Percentiles rank a stretch among this genome's conserved stretches.
These are phyloP conservation scores for Notiomystis cincta DNA, from an alignment of 2,113 vertebrate genomes.

Conservation along the genomic window DNA sequence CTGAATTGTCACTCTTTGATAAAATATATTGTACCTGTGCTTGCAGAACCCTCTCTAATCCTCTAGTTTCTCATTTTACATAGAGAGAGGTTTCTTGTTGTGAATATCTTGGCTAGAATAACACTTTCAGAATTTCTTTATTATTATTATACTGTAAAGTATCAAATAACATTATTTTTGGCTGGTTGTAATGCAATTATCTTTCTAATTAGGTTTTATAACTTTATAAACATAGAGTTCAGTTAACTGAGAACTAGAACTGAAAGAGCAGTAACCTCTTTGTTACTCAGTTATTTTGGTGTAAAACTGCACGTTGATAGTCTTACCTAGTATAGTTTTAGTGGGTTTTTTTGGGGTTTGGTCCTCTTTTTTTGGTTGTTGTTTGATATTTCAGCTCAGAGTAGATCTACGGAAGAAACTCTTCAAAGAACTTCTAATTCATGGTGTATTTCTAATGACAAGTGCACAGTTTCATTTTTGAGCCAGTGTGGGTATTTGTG, in stretches of 20 bases:
- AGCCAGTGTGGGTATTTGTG: background rate
- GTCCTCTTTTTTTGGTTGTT: background rate
- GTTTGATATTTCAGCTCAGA: background rate
- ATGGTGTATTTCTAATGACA: background rate
- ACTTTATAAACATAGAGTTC: background rate
- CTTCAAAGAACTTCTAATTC: background rate
- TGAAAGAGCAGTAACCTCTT: background rate
- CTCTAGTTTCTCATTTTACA: background rate
- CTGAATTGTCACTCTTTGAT: background rate
- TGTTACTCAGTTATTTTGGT: background rate
- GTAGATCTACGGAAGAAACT: background rate
- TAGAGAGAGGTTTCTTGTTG: background rate
- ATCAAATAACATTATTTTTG: background rate
- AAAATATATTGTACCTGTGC: background rate
- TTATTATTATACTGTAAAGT: background rate
- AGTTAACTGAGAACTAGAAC: background rate
- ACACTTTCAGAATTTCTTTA: background rate
- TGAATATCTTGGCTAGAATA: background rate
- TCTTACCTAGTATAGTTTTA: background rate
- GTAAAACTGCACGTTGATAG: background rate
- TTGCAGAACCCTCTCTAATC: background rate
- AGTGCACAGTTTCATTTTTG: background rate
- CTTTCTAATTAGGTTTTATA: background rate
- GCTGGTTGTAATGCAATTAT: background rate
- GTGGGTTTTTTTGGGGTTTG: no score